Base-by-base conservation (phyloP, 2,113 vertebrate species). In the Machaerirhynchus nigripectus region DNA sequence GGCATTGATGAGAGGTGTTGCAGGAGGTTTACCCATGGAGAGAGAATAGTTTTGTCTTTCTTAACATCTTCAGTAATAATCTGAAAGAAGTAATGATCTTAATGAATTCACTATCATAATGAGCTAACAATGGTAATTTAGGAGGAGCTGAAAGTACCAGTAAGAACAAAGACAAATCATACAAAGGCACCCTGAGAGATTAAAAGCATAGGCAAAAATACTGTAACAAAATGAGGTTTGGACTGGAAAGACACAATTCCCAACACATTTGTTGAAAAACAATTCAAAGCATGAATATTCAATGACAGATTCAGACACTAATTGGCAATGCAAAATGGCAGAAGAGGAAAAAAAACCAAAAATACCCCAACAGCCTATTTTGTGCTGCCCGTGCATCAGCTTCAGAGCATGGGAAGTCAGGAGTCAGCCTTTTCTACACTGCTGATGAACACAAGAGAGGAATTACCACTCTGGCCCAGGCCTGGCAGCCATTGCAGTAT, bases 261-360 rank as follows among this genome's bases (percentile, higher is more conserved):
- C 75, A 92, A 96, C 5, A 27, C 76, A 93, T 96, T 97, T 96
- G 92, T 93, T 97, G 96, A 95, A 95, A 96, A 97, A 97, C 95
- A 93, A 95, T 96, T 85, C 76, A 56, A 94, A 86, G 57, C 93
- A 96, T 94, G 93, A 97, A 95, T 96, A 96, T 94, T 96, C 93
- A 95, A 44, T 56, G 75, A 37, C 47, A 49, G 81, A 94, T 63
- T 85, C 93, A 95, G 92, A 86, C 64, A 67, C 79, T 84, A 95
- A 97, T 91, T 93, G 94, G 84, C 86, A 95, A 84, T 53, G 92
- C 60, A 96, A 96, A 97, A 96, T 90, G 93, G 90, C 44, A 92
- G 83, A 47, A 86, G 5, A 35, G 30, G 33, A 47, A 33, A 73
- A 73, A 84, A 50, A 27, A 23, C 53, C 31, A 3, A 33, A 40